Evolutionary conservation across 2,888 invertebrate genomes (phyloP), one percentile per base, ranked within the genome.

Genomic region (Rugalucina vietnamica): DNA sequence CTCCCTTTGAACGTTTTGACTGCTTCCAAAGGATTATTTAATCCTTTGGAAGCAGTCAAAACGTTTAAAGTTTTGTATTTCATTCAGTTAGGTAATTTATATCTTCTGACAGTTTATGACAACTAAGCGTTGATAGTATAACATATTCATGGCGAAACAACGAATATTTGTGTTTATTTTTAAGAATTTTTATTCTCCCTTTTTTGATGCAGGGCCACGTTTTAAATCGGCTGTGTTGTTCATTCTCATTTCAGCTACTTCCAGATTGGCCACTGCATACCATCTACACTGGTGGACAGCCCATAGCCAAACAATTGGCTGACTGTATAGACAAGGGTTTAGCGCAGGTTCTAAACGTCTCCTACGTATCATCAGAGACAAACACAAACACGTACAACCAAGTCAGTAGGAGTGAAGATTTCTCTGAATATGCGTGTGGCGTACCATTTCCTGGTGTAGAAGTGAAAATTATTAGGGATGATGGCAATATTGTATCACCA

Each of bases 401-500:
- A 10, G 70, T 37, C 5, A 70, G 32, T 21, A 24, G 8, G n/a
- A n/a, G 24, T 3, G 5, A 34, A 14, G 36, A 4, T 3, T 70
- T 70, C 21, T 12, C 14, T 14, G 70, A 70, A 34, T 29, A 37
- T 37, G 32, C 70, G 3, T 36, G 36, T 39, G 70, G 70, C 8
- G 24, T 34, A 18, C 36, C 39, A 12, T n/a, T 70, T 3, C 37
- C 36, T 24, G 84, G 74, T 1, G 21, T 77, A 1, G 80, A 80
- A 75, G 27, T 77, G 12, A 84, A 84, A 69, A 39, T 84, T 12
- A 81, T 82, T 21, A 70, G 70, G 24, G 73, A 78, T 49, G 27
- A 65, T 24, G 82, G 78, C 0, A 24, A 77, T 4, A 54, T 50
- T 1, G 74, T 82, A 10, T 78, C 82, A 0, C 50, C 78, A 27